phyloP scores from a whole-genome alignment of 1,140 invertebrate genomes.

The Oryzaephilus surinamensis region DNA sequence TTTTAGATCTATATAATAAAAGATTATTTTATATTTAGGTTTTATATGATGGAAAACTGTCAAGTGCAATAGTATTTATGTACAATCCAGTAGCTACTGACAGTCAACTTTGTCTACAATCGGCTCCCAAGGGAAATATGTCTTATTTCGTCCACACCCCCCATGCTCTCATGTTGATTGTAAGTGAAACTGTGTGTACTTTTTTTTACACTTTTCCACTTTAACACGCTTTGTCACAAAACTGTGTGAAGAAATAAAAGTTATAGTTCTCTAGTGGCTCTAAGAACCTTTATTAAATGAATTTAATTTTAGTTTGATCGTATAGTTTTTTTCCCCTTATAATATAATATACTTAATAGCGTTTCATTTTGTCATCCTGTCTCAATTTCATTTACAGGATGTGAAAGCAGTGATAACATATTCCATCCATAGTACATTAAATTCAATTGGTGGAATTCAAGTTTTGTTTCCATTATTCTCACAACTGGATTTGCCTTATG shows the following conservation, averaged over 20 bases:
- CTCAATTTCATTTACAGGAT: constrained; percentile 56
- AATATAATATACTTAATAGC: not conserved
- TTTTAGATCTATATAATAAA: constrained; percentile 2
- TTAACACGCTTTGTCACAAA: too few species aligned
- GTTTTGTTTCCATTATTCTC: constrained; percentile 97
- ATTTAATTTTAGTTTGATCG: too few species aligned
- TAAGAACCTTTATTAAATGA: too few species aligned
- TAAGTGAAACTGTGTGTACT: constrained; percentile 45
- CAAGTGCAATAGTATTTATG: constrained; percentile 95
- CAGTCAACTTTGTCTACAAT: constrained; percentile 95
- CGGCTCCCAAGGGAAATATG: constrained; percentile 90
- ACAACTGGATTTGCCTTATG: constrained; percentile 88
- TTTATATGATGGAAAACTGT: constrained; percentile 95
- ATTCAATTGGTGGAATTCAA: constrained; percentile 98
- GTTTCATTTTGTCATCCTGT: not conserved
- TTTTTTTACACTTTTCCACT: too few species aligned
- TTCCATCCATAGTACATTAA: constrained; percentile 96
- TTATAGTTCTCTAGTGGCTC: too few species aligned
- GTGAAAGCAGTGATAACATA: constrained; percentile 98
- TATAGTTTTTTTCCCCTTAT: not conserved
- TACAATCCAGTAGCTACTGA: constrained; percentile 99
- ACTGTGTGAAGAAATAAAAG: too few species aligned
- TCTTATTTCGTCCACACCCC: constrained; percentile 98
- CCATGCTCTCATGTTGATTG: constrained; percentile 96
- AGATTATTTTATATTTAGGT: constrained; percentile 72